Evolutionary conservation across 2,797 vertebrate genomes (phyloP).

Genomic region (Limnodromus scolopaceus): DNA sequence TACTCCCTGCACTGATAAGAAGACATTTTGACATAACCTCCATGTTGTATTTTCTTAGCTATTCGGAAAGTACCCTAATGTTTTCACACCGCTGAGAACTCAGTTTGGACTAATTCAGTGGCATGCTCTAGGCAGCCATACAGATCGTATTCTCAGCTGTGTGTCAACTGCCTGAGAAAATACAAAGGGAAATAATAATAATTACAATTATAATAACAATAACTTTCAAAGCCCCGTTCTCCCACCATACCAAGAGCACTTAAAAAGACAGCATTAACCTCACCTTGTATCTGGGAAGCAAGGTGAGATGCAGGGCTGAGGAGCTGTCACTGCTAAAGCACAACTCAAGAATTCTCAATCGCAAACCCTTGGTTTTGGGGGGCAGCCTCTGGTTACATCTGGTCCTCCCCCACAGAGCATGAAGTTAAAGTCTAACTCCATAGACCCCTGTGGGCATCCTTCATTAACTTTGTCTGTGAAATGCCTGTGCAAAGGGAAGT

Average conservation of each 20-base stretch:
- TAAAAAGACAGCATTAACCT: not conserved
- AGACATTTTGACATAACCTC: not conserved
- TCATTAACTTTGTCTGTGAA: accelerated
- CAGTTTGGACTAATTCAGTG: not conserved
- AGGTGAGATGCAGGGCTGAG: not conserved
- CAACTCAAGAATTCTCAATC: not conserved
- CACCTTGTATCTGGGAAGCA: not conserved
- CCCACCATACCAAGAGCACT: not conserved
- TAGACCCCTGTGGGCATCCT: not conserved
- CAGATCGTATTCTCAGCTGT: not conserved
- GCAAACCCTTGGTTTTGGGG: not conserved
- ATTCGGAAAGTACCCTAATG: not conserved
- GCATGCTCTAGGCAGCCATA: not conserved
- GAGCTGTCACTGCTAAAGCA: accelerated
- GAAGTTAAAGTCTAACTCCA: not conserved
- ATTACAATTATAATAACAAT: not conserved
- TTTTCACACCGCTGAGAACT: not conserved
- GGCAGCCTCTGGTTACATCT: not conserved
- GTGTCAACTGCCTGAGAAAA: not conserved
- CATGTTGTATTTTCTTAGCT: not conserved
- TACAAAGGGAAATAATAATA: not conserved
- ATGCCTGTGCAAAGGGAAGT: not conserved
- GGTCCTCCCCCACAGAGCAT: not conserved
- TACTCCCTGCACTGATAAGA: not conserved
- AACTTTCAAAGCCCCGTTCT: not conserved